Evolutionary conservation across 2,113 vertebrate genomes (phyloP), one percentile per base, ranked within the genome.

Genomic region (Saccopteryx bilineata): DNA sequence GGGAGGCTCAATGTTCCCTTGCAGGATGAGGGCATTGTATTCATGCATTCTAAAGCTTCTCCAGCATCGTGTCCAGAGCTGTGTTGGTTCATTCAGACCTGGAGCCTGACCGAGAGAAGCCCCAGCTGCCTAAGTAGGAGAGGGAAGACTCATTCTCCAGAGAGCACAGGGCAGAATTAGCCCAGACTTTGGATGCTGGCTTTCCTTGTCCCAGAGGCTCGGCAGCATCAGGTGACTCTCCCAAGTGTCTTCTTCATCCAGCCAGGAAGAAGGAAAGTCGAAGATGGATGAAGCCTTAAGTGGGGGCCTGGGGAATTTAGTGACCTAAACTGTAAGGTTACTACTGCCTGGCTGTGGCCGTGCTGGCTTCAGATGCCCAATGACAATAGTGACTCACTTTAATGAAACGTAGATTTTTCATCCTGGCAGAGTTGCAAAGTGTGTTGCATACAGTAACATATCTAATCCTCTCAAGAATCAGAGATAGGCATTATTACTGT

Each of bases 161-260:
- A 54, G 28, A 23, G 14, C 19, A n/a, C 21, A 5, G 0, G 0
- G 21, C 31, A 26, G 0, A 31, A 50, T 19, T 26, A 69, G 14
- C 26, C 60, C 33, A 2, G 60, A 14, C 3, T 0, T 26, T 74
- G n/a, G 5, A 58, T 7, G 58, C 15, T 17, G 52, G n/a, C 7
- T 50, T 82, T 46, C 23, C 31, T 21, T 26, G 7, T 65, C 19
- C 26, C 26, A 39, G 46, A 54, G 7, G 0, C 14, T 81, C 21
- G 31, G 91, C 28, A 52, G 2, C 18, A 56, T 39, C 52, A 15
- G 50, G 1, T n/a, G 52, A 48, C 18, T 28, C n/a, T 96, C 7
- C 39, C 23, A 33, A 5, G 19, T 39, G 5, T 23, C 14, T 50
- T 81, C 11, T 2, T 46, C 7, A 1, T 86, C 28, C 3, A 17